A percentile compares a stretch with the other conserved stretches of the same genome.
Conservation (phyloP, 1,140 invertebrate species). For the Pachyrhynchus sulphureomaculatus region DNA sequence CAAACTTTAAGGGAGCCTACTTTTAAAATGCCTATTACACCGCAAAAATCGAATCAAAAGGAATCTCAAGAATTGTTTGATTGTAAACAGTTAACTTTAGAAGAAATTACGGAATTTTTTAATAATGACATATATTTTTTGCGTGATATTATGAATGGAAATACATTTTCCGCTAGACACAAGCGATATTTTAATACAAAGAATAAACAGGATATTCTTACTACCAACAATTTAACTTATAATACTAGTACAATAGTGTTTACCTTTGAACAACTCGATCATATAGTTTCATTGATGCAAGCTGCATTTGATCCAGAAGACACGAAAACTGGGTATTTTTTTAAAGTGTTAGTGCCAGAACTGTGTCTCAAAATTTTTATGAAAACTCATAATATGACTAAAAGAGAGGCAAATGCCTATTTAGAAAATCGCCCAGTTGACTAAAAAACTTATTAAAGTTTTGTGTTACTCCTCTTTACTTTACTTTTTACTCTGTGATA, state of each 20-base stretch:
- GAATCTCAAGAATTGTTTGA: slow-evolving; percentile 7
- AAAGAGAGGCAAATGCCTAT: background rate
- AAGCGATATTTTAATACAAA: slow-evolving; percentile 18
- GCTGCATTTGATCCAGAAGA: slow-evolving; percentile 32
- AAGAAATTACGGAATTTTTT: slow-evolving; percentile 27
- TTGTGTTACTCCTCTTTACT: too few species aligned
- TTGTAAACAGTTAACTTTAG: slow-evolving; percentile 34
- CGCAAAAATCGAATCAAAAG: background rate
- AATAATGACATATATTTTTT: slow-evolving; percentile 18
- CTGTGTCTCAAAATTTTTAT: slow-evolving; percentile 41
- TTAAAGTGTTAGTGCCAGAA: slow-evolving; percentile 41
- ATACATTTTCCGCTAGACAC: slow-evolving; percentile 28
- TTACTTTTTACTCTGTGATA: too few species aligned
- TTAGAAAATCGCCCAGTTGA: background rate
- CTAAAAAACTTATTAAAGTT: too few species aligned
- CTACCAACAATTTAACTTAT: slow-evolving; percentile 27
- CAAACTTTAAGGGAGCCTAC: background rate
- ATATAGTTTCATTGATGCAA: slow-evolving; percentile 23
- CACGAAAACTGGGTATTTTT: slow-evolving; percentile 33
- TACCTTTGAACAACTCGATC: slow-evolving; percentile 31
- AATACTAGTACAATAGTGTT: slow-evolving; percentile 38
- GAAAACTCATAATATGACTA: slow-evolving; percentile 4
- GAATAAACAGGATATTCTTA: background rate
- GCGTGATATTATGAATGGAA: slow-evolving; percentile 28
- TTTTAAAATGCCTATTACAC: slow-evolving; percentile 7